Conservation (phyloP, 1,140 invertebrate species). For the Eufriesea mexicana region DNA sequence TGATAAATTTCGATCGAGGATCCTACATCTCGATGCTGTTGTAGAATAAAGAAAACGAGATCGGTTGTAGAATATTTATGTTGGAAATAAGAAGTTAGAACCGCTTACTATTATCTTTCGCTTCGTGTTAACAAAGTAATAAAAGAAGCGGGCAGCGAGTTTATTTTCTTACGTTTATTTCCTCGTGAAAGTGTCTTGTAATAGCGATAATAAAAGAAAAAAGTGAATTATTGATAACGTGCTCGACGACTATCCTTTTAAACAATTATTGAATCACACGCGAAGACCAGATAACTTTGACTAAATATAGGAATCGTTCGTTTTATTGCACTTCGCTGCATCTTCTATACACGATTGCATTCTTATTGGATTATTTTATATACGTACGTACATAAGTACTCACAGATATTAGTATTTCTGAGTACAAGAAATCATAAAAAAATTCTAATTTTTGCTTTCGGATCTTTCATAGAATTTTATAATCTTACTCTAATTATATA, state of each 20-base stretch:
- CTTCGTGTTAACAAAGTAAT: not conserved
- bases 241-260: slow-evolving; percentile 1
- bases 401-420: not conserved
- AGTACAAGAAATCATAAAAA: not conserved
- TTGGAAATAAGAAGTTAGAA: not conserved
- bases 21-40: no score
- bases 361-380: not conserved
- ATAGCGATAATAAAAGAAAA: slow-evolving; percentile 25
- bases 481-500: no score
- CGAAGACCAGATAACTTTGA: not conserved
- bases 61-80: not conserved
- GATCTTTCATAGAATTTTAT: no score
- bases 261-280: slow-evolving; percentile 32
- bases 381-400: not conserved
- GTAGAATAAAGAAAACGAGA: no score
- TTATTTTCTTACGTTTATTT: not conserved
- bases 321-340: not conserved
- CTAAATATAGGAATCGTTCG: slow-evolving; percentile 24
- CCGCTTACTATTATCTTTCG: not conserved
- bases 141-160: not conserved
- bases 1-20: no score
- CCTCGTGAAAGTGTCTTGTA: slow-evolving; percentile 15
- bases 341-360: no score
- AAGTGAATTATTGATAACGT: slow-evolving; percentile 11
- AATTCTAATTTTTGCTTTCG: not conserved